Conservation (phyloP, 2,113 vertebrate genomes). For the Ploceus nigricollis region DNA sequence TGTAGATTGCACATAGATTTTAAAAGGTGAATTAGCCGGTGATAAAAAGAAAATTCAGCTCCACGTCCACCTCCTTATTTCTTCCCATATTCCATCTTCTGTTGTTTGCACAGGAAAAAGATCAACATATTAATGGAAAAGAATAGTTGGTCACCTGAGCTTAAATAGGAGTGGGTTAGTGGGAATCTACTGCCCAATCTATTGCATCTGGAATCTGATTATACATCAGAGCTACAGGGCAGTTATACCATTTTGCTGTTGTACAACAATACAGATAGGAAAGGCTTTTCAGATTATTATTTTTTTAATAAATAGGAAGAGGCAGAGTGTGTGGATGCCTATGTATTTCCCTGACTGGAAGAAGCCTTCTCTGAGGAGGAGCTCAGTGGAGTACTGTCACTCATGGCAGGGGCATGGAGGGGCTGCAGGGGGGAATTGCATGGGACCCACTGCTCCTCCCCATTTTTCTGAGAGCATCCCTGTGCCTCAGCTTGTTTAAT, state of each 20-base stretch:
- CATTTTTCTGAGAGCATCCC: not conserved
- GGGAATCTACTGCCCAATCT: not conserved
- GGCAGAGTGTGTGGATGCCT: not conserved
- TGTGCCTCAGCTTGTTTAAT: not conserved
- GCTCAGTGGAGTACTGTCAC: not conserved
- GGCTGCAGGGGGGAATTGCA: not conserved
- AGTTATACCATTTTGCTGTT: not conserved
- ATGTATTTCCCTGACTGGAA: not conserved
- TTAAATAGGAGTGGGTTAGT: not conserved
- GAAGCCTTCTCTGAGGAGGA: not conserved
- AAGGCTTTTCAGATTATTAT: not conserved
- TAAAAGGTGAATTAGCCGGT: not conserved
- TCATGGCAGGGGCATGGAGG: not conserved
- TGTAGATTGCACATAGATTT: not conserved
- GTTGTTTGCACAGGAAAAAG: not conserved
- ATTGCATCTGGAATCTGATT: conserved; percentile 30
- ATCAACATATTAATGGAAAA: not conserved
- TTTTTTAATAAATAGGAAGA: conserved; percentile 37
- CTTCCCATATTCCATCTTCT: not conserved
- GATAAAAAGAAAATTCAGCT: not conserved
- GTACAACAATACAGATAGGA: not conserved
- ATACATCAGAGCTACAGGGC: not conserved
- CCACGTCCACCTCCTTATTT: not conserved
- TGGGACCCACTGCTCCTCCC: not conserved
- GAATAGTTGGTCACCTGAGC: not conserved